Evolutionary conservation across 1,140 invertebrate genomes (phyloP).

Genomic region (Kradibia gibbosae): DNA sequence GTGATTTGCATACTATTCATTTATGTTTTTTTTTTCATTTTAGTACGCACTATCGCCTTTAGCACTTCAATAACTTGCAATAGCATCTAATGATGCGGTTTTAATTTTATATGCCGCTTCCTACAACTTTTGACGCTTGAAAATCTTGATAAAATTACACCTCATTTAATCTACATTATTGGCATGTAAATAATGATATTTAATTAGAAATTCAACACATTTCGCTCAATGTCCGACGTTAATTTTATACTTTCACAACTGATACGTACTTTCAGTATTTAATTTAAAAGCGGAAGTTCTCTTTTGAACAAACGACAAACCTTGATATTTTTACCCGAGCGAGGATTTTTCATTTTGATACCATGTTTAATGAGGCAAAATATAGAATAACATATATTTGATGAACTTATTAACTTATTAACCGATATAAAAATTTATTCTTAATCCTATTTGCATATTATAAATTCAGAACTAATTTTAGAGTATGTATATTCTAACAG

Average conservation of each 20-base stretch:
- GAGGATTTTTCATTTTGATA: background rate
- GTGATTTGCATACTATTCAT: background rate
- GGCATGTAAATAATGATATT: background rate
- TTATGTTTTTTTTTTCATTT: background rate
- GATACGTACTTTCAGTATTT: background rate
- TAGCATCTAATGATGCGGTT: background rate
- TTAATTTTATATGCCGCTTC: background rate
- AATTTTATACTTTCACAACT: background rate
- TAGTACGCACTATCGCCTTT: background rate
- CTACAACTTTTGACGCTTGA: background rate
- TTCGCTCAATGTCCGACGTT: background rate
- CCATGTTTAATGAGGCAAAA: background rate
- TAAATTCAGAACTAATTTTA: background rate
- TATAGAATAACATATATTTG: background rate
- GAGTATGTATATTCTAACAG: background rate
- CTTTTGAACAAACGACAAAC: background rate
- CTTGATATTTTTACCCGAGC: background rate
- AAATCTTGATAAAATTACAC: background rate
- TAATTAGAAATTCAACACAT: background rate
- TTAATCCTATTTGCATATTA: background rate
- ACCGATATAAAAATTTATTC: background rate
- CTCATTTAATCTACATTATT: background rate
- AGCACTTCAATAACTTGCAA: background rate
- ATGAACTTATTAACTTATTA: background rate
- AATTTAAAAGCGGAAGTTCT: background rate